Evolutionary conservation across 2,113 vertebrate genomes (phyloP), one percentile per base, ranked within the genome.

Genomic region (Bambusicola thoracicus): DNA sequence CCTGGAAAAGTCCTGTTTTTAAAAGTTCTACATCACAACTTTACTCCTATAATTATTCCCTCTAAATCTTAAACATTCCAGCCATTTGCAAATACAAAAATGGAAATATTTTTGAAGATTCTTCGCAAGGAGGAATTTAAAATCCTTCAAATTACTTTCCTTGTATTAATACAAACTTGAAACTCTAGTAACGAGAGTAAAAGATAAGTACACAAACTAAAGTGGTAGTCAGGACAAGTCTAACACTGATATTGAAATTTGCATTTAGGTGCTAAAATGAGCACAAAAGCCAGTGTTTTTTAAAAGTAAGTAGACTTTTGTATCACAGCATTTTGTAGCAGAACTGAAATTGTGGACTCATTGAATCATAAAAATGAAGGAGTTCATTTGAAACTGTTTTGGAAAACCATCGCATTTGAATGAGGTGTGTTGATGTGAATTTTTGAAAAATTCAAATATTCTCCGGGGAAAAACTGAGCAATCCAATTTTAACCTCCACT

Each of bases 1-100:
- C 21, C 21, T 4, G 0, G 17, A 77, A 80, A 89, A 85, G 55
- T 51, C n/a, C 2, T 62, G 22, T 62, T 90, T 11, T 65, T 32
- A 73, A 82, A 91, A 51, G 10, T 63, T 0, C 1, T 58, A 17
- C 10, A 6, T 27, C 7, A 53, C 21, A 1, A 1, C 2, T 63
- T 58, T 49, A 61, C 32, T 55, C 24, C 62, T 89, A 75, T 27
- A 69, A 5, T 24, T 76, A 46, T 36, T 0, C 1, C 10, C 5
- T 73, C 63, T 82, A 65, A 48, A 19, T 67, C 5, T 62, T 67
- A 19, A 77, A 36, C 66, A 29, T 53, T 51, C 10, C 48, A 72
- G 32, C 4, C 17, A 18, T 13, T 30, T 59, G 8, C 13, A 81
- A 86, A 72, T 48, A 29, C 11, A 48, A 84, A 79, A 82, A 79